phyloP scores from a whole-genome alignment of 2,888 invertebrate genomes.

The Eupeodes latifasciatus region DNA sequence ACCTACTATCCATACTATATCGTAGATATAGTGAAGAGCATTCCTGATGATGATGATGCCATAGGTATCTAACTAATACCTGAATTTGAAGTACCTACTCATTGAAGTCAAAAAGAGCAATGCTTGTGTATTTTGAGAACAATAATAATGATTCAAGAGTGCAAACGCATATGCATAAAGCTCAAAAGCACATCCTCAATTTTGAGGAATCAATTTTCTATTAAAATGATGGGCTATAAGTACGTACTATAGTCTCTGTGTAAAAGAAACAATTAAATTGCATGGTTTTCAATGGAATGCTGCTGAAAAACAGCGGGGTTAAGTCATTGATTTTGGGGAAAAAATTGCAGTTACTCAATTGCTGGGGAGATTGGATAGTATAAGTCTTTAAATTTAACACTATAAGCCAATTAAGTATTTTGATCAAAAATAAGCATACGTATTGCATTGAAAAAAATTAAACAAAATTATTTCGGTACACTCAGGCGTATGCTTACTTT shows the following conservation, averaged over 20 bases:
- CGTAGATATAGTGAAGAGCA: neutral
- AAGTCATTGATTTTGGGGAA: neutral
- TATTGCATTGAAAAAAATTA: too few relatives aligned
- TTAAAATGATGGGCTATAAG: neutral
- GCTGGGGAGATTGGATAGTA: neutral
- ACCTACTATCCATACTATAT: neutral
- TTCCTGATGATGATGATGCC: neutral
- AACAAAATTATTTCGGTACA: too few relatives aligned
- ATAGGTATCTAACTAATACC: neutral
- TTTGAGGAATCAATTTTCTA: neutral
- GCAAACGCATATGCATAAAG: neutral
- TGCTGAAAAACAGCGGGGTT: too few relatives aligned
- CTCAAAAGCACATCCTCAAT: conserved; percentile 10
- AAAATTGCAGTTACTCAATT: neutral
- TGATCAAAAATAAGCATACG: too few relatives aligned
- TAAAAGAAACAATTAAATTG: conserved; percentile 11
- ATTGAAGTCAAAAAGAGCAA: conserved; percentile 41
- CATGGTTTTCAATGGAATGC: neutral
- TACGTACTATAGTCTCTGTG: neutral
- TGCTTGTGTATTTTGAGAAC: conserved; percentile 28
- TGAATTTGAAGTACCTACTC: neutral
- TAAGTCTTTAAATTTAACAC: neutral
- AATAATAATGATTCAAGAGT: conserved; percentile 14
- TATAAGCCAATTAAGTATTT: too few relatives aligned
- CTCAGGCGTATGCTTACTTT: too few relatives aligned